Percentiles rank a stretch among this genome's conserved stretches.
Conservation (phyloP, 1,140 invertebrate species). For the Bombus waltoni region DNA sequence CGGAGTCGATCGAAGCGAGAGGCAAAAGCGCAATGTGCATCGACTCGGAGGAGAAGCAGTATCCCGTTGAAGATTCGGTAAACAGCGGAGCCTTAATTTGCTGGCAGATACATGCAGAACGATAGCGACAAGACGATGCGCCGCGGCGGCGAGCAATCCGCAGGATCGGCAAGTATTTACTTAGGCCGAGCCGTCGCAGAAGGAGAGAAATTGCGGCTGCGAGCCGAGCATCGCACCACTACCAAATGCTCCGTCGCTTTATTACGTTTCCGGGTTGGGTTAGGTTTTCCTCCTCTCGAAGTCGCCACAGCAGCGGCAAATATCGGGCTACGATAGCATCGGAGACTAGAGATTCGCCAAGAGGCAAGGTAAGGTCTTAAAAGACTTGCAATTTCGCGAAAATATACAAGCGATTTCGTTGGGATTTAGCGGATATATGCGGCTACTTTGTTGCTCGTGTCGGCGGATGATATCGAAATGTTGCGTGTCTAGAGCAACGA, state of each 20-base stretch:
- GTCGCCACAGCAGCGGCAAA: not conserved
- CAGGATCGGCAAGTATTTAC: conserved; percentile 61
- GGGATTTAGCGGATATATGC: too few relatives aligned
- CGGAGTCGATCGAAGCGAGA: not conserved
- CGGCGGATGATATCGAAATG: too few relatives aligned
- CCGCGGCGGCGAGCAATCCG: conserved; percentile 31
- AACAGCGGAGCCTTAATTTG: conserved; percentile 32
- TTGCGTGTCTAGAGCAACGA: too few relatives aligned
- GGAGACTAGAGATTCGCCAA: too few relatives aligned
- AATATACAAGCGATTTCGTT: too few relatives aligned
- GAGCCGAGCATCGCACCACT: conserved; percentile 14
- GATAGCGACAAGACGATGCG: conserved; percentile 35
- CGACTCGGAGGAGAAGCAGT: not conserved
- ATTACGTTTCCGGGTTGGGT: conserved; percentile 40
- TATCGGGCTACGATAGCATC: not conserved
- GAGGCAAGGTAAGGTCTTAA: too few relatives aligned
- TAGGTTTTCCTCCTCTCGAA: not conserved
- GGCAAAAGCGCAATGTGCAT: not conserved
- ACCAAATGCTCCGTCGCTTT: conserved; percentile 46
- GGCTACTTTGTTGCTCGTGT: too few relatives aligned
- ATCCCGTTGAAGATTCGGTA: not conserved
- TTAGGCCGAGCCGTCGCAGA: conserved; percentile 46
- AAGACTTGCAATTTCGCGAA: too few relatives aligned
- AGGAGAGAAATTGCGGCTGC: conserved; percentile 39
- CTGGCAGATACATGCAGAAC: conserved; percentile 40